Conservation (phyloP, 2,113 vertebrate species). For the Callaeas wilsoni region DNA sequence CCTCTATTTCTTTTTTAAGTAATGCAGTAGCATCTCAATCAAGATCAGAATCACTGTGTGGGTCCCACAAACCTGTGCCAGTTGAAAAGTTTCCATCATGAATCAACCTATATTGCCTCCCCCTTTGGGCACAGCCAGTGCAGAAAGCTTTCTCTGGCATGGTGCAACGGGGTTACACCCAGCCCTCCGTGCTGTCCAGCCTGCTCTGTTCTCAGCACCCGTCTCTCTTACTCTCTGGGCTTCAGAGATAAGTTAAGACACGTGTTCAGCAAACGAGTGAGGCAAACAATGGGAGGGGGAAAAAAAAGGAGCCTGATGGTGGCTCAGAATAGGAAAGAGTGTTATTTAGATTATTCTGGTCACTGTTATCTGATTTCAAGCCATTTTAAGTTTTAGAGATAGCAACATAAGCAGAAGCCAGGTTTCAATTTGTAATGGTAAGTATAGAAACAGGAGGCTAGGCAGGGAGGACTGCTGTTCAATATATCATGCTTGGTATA, state of each 20-base stretch:
- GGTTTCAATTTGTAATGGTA: not conserved
- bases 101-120: not conserved
- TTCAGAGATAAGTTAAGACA: not conserved
- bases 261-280: not conserved
- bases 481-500: not conserved
- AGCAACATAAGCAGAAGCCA: not conserved
- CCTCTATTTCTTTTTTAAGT: not conserved
- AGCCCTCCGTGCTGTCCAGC: not conserved
- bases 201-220: not conserved
- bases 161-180: not conserved
- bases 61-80: not conserved
- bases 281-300: not conserved
- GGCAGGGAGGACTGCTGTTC: not conserved
- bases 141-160: not conserved
- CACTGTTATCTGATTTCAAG: conserved; percentile 15
- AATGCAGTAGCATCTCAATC: not conserved
- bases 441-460: not conserved
- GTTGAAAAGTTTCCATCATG: not conserved
- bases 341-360: not conserved
- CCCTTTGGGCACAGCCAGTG: not conserved
- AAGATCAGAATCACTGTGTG: not conserved
- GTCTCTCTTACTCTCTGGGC: not conserved
- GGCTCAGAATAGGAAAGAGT: not conserved
- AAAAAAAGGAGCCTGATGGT: not conserved
- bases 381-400: not conserved